Base-by-base conservation (phyloP, 2,888 invertebrate genomes). In the Drosophila atripex region DNA sequence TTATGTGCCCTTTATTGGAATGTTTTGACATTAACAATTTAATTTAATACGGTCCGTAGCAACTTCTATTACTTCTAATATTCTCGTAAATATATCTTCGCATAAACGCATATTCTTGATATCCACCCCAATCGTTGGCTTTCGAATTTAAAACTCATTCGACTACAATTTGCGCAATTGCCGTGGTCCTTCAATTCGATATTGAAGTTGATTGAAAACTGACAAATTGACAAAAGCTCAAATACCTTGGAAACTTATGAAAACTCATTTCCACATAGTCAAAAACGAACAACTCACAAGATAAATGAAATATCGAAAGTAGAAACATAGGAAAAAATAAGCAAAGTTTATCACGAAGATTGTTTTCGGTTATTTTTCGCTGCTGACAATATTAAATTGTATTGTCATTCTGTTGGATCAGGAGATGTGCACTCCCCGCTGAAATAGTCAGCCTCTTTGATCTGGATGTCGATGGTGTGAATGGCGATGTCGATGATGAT, bases 381-480 rank as follows among this genome's bases (percentile, higher is more conserved):
- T 69, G 59, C 55, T 69, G 71, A 49, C 86, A 78, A 72, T 77
- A 75, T 77, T 43, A 72, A 75, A 72, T 68, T 80, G 77, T 77
- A 80, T 86, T 82, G 87, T 84, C 80, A 84, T 80, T 76, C 74
- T 52, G 16, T 21, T 41, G 28, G 25, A 47, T 35, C 25, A 21
- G 23, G 43, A 46, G 61, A 61, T 54, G 63, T 73, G 56, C 50
- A 38, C 60, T 46, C 63, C 65, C 64, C 65, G 63, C 68, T 35
- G n/a, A 84, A 86, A 73, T 80, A 80, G 76, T 78, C 71, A 70
- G 61, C 66, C 71, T 52, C 87, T 84, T 80, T 86, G 82, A 82
- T 82, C 87, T 71, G 71, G 70, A 80, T 77, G 85, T 78, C 70
- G 76, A 69, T 78, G 85, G 21, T 12, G 51, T 51, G 49, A 18